A percentile compares a stretch with the other conserved stretches of the same genome.
Conservation (phyloP, 1,140 invertebrate genomes). For the Rhagoletis pomonella region DNA sequence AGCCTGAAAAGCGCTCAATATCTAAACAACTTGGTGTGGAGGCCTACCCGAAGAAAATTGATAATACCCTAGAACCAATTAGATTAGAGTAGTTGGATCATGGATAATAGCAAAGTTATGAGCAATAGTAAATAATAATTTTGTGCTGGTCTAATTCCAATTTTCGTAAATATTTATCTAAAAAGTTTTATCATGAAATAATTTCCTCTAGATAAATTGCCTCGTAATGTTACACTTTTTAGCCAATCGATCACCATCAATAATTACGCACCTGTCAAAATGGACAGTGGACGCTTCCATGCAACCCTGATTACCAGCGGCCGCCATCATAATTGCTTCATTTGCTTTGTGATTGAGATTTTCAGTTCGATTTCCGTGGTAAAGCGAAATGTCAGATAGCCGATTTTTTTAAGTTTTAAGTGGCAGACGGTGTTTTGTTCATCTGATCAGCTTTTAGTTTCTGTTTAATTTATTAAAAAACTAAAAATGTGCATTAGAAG, state of each 20-base stretch:
- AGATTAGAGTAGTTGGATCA: too few species aligned
- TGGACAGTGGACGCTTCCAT: background rate
- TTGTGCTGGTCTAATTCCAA: too few species aligned
- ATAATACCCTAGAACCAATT: too few species aligned
- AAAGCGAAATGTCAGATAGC: conserved; percentile 31
- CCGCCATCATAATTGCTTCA: conserved; percentile 19
- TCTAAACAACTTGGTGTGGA: too few species aligned
- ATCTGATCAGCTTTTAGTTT: conserved; percentile 39
- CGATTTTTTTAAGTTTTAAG: conserved; percentile 4
- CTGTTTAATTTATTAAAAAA: conserved; percentile 36
- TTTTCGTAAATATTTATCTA: too few species aligned
- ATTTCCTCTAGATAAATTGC: too few species aligned
- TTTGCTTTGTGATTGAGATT: conserved; percentile 10
- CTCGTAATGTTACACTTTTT: background rate
- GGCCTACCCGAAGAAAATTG: too few species aligned
- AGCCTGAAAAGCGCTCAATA: too few species aligned
- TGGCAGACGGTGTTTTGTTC: conserved; percentile 1
- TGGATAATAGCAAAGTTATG: too few species aligned
- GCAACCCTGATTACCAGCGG: background rate
- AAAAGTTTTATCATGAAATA: too few species aligned
- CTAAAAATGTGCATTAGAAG: background rate
- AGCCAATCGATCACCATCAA: background rate
- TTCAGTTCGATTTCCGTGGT: conserved; percentile 4
- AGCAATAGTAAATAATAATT: too few species aligned
- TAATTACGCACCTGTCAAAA: conserved; percentile 25